Base-by-base conservation (phyloP, 2,113 vertebrate species). In the Fukomys damarensis region DNA sequence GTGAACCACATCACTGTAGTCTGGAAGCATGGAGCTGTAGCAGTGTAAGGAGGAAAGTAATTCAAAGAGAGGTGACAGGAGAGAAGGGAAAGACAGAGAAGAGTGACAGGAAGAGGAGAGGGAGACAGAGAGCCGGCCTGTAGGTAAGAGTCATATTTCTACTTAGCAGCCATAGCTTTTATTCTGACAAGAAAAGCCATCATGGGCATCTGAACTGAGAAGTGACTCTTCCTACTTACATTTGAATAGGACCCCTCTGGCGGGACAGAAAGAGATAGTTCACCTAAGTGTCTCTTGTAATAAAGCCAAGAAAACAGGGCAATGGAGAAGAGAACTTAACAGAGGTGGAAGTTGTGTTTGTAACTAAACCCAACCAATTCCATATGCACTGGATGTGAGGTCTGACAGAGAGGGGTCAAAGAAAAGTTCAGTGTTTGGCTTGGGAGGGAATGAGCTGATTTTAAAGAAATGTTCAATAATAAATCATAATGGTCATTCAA, bases 121-220 rank as follows among this genome's bases (percentile, higher is more conserved):
- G 17, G 24, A 32, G 6, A 46, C 30, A 2, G 58, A 66, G 17
- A 59, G 58, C 58, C 22, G 58, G 58, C 58, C 20, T 56, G 14
- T 56, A 56, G 30, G 66, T 16, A 12, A 58, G 26, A 22, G n/a
- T 22, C 5, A 54, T 0, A 5, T 2, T 24, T 0, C 13, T 0
- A 0, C 20, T 28, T 0, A 49, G 1, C 3, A 61, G 26, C 43
- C 26, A 0, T 35, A 56, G 56, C 32, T 65, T 30, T 26, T 9
- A 58, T 35, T 63, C 28, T 11, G 30, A 17, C n/a, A 65, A 58
- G 22, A 46, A 61, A 38, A 66, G 8, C 8, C 72, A 32, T 32
- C 3, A 0, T 14, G 3, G 41, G 22, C 26, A 3, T 58, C 16
- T 22, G 7, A 89, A 49, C 19, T 13, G 35, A 24, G 61, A n/a